A percentile compares a stretch with the other conserved stretches of the same genome.
phyloP scores from a whole-genome alignment of 2,797 vertebrate genomes.

The Hippopotamyrus pictus region DNA sequence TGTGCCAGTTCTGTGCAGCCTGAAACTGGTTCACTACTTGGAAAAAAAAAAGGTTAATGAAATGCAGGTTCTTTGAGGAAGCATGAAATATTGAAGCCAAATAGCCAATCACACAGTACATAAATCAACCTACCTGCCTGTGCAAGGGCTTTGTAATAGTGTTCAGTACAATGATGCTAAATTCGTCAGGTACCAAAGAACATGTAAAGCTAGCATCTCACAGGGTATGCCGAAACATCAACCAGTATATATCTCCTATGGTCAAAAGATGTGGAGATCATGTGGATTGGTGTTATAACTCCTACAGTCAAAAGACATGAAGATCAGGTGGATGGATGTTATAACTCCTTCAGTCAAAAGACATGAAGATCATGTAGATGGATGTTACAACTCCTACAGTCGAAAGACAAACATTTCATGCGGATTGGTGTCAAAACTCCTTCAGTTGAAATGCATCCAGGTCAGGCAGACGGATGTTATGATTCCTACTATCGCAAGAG shows the following conservation, averaged over 20 bases:
- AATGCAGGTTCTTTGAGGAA: not conserved
- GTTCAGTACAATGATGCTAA: not conserved
- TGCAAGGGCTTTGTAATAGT: not conserved
- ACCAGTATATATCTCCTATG: not conserved
- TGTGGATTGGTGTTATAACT: not conserved
- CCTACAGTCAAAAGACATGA: not conserved
- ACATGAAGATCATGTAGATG: not conserved
- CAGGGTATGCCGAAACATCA: not conserved
- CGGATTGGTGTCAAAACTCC: not conserved
- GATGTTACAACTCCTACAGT: not conserved
- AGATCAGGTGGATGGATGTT: not conserved
- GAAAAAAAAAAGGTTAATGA: not conserved
- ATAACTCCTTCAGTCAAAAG: not conserved
- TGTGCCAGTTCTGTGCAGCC: not conserved
- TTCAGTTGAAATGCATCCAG: not conserved
- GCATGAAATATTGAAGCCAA: not conserved
- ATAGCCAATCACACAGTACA: not conserved
- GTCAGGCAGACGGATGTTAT: not conserved
- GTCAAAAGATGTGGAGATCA: not conserved
- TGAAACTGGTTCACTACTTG: not conserved
- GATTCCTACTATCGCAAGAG: not conserved
- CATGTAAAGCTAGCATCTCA: not conserved
- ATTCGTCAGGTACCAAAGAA: not conserved
- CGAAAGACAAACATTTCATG: not conserved
- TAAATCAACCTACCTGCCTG: not conserved